phyloP scores from a whole-genome alignment of 2,888 invertebrate species.

The Brachyopa scutellaris region DNA sequence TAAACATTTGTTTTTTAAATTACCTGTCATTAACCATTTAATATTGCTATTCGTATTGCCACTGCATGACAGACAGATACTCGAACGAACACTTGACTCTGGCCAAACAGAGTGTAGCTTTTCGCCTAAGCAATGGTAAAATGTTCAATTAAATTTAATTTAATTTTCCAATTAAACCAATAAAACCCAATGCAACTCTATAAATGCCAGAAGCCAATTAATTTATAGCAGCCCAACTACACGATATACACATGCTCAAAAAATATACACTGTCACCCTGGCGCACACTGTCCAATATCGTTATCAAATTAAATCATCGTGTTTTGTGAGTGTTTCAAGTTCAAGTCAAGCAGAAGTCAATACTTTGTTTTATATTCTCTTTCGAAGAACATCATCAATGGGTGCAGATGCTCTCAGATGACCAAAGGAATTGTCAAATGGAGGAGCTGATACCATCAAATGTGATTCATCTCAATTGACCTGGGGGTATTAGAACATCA shows the following conservation, averaged over 20 bases:
- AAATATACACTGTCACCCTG: too few species aligned
- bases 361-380: too few species aligned
- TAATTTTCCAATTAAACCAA: constrained; percentile 70
- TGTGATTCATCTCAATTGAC: constrained; percentile 65
- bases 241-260: not conserved
- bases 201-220: constrained; percentile 53
- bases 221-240: constrained; percentile 37
- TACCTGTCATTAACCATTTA: constrained; percentile 64
- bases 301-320: constrained; percentile 50
- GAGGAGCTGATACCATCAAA: too few species aligned
- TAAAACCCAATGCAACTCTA: constrained; percentile 61
- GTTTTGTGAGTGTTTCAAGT: constrained; percentile 16
- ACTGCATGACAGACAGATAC: constrained; percentile 12
- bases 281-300: not conserved
- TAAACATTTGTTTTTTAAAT: constrained; percentile 54
- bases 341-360: not conserved
- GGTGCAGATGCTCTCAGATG: not conserved
- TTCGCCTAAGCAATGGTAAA: constrained; percentile 21
- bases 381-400: too few species aligned
- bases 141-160: constrained; percentile 66
- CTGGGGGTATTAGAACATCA: constrained; percentile 47
- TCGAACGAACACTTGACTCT: not conserved
- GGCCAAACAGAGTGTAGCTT: not conserved
- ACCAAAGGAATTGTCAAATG: too few species aligned
- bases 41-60: constrained; percentile 20